Conservation (phyloP, 37 sponge, comb jelly and placozoan species). For the Corticium candelabrum region DNA sequence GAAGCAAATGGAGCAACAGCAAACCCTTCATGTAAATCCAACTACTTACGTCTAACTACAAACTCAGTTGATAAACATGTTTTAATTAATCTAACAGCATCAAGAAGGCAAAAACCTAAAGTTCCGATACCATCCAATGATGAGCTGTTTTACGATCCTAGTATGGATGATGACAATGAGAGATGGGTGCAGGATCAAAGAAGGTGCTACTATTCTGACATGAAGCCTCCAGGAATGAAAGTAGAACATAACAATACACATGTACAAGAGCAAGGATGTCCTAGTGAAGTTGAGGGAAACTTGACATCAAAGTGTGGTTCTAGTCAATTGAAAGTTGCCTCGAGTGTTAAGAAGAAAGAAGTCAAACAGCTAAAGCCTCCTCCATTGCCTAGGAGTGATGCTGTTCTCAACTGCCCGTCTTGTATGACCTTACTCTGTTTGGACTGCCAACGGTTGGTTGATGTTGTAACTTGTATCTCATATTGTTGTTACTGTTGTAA, state of each 20-base stretch:
- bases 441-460: conserved; percentile 79
- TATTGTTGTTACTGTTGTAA: not conserved
- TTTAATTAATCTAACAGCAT: too few relatives aligned
- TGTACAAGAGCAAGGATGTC: not conserved
- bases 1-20: not conserved
- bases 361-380: not conserved
- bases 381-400: conserved; percentile 46
- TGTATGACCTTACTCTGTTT: conserved; percentile 78
- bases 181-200: conserved; percentile 43
- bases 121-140: conserved; percentile 54
- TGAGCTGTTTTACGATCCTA: conserved; percentile 89
- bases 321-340: not conserved
- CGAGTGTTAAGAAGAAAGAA: not conserved
- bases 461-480: not conserved
- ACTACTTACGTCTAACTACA: too few relatives aligned
- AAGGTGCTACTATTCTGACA: not conserved
- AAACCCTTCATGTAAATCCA: too few relatives aligned
- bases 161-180: conserved; percentile 82
- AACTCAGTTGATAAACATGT: too few relatives aligned
- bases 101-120: not conserved
- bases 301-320: not conserved
- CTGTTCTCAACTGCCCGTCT: conserved; percentile 79
- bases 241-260: not conserved
- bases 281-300: not conserved
- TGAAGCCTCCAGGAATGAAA: not conserved